Evolutionary conservation across 2,797 vertebrate genomes (phyloP).

Genomic region (Microctenopoma steveboyesi): DNA sequence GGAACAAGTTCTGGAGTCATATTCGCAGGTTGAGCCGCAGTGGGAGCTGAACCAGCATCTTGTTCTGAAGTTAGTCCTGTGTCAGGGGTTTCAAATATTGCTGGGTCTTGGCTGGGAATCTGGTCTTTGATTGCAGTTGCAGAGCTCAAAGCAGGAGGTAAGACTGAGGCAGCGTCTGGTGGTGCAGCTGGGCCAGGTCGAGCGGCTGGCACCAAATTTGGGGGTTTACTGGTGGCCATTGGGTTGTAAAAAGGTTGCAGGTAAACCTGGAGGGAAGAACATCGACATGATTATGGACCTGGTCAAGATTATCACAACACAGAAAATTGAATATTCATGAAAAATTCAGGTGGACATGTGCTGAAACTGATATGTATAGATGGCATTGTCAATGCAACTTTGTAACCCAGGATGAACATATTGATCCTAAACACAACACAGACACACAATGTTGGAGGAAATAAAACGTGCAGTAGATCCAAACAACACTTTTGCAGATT

Average conservation of each 20-base stretch:
- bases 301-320: no score
- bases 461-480: no score
- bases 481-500: no score
- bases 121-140: constrained; percentile 30
- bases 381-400: no score
- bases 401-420: no score
- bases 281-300: neutral
- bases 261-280: constrained; percentile 54
- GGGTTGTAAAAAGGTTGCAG: constrained; percentile 64
- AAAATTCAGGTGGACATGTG: no score
- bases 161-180: constrained; percentile 12
- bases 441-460: no score
- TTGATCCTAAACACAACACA: no score
- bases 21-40: constrained; percentile 17
- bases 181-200: constrained; percentile 37
- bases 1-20: constrained; percentile 6
- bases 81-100: constrained; percentile 37
- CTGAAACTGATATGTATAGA: no score
- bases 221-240: constrained; percentile 69
- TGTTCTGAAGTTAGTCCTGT: constrained; percentile 23
- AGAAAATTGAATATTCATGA: no score
- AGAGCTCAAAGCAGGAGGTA: constrained; percentile 33
- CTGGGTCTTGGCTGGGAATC: constrained; percentile 40
- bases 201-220: constrained; percentile 54
- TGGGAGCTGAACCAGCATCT: constrained; percentile 18